Base-by-base conservation (phyloP, 30 jellyfish, hydroid and myxozoan genomes). In the Hydractinia symbiolongicarpus region DNA sequence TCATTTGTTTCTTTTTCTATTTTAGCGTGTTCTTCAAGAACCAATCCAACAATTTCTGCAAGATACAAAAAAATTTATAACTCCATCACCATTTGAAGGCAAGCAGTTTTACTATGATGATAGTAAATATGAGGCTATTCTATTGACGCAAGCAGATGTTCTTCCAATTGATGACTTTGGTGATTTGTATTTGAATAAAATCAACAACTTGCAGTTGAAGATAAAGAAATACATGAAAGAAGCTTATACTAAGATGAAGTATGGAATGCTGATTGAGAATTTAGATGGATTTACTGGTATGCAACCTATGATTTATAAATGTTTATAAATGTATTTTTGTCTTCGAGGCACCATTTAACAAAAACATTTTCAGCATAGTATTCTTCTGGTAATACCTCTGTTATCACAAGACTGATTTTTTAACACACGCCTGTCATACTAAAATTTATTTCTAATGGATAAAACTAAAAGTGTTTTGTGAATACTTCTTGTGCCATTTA, bases 221-320 rank as follows among this genome's bases (percentile, higher is more conserved):
- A 77, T 77, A 82, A 55, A 60, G n/a, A 77, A 77, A 50, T 76
- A 77, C 60, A 49, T 77, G 17, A 16, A 55, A 54, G 30, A 55
- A 30, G 7, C 60, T 55, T 10, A 53, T 19, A 66, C 40, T 17
- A 30, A 61, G 15, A 61, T 60, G 82, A n/a, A 11, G 8, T 61
- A 77, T 77, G 79, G 62, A 10, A 15, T 57, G 4, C 71, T 77
- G 83, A 70, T 82, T 49, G 76, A 79, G 61, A 40, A 81, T 15
- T 55, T 89, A 83, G 97, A 89, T 76, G 95, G 75, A 67, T 80
- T 89, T 30, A 80, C 95, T 4, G 97, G 97, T 89, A 68, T 79
- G 20, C 64, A 49, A 49, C 21, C 15, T 69, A 49, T 15, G 1
- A 16, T 11, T 69, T 69, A 15, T 15, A 68, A 11, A 14, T 11